A percentile compares a stretch with the other conserved stretches of the same genome.
These are phyloP conservation scores for Planiliza haematocheilus DNA, from an alignment of 2,113 vertebrate species.

Conservation along the genomic window DNA sequence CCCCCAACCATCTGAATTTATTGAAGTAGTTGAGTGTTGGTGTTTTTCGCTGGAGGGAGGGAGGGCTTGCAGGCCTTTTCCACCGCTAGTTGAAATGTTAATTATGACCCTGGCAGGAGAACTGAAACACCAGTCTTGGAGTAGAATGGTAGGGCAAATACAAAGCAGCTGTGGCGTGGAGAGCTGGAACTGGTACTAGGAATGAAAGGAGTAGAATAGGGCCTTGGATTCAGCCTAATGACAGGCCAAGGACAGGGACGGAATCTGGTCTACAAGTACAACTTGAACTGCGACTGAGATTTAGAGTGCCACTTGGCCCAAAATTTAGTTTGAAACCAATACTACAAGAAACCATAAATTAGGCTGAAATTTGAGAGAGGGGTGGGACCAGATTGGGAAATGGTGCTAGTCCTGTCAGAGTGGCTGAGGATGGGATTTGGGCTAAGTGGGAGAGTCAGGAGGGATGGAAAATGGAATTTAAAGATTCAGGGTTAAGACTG, in stretches of 20 bases:
- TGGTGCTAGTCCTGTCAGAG: neutral
- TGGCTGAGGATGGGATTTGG: neutral
- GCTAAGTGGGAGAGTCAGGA: too few relatives aligned
- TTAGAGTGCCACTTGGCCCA: neutral
- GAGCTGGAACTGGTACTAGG: constrained; percentile 6
- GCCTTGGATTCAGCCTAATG: neutral
- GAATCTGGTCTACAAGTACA: neutral
- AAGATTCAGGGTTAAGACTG: too few relatives aligned
- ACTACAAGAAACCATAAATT: neutral
- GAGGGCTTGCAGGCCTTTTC: constrained; percentile 56
- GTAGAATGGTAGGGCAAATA: constrained; percentile 86
- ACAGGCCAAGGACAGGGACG: neutral
- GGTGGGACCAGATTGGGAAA: neutral
- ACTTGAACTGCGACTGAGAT: neutral
- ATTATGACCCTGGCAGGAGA: constrained; percentile 87
- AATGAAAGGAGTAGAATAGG: neutral
- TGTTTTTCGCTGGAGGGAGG: constrained; percentile 59
- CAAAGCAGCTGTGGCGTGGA: constrained; percentile 85
- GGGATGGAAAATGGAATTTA: too few relatives aligned
- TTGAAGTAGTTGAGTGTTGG: constrained; percentile 78
- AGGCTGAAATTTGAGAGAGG: neutral
- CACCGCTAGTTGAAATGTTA: constrained; percentile 88
- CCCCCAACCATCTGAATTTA: constrained; percentile 50
- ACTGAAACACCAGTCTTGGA: constrained; percentile 84
- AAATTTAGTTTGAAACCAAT: neutral